Conservation (phyloP, 1,140 invertebrate species). For the Ceratina japonica region DNA sequence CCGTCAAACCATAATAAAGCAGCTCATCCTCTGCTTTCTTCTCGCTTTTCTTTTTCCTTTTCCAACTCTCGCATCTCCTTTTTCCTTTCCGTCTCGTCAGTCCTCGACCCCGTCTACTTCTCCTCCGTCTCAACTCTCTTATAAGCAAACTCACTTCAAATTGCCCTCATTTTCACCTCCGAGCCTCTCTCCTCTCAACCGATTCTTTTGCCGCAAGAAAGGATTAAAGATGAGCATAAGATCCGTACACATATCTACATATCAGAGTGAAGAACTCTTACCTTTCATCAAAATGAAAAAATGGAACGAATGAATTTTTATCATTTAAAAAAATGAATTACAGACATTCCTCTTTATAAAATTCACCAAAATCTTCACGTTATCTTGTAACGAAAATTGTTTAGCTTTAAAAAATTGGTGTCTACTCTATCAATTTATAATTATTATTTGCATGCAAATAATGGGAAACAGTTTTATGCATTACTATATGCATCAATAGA, state of each 20-base stretch:
- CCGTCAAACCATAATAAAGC: slow-evolving; percentile 48
- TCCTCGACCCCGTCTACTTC: slow-evolving; percentile 27
- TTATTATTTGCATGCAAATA: too few species aligned
- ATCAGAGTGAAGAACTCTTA: too few species aligned
- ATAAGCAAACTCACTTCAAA: slow-evolving; percentile 60
- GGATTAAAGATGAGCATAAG: slow-evolving; percentile 26
- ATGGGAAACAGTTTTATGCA: too few species aligned
- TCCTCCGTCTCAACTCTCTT: slow-evolving; percentile 48
- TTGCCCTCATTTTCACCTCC: slow-evolving; percentile 60
- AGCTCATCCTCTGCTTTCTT: slow-evolving; percentile 24
- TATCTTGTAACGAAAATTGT: neutral
- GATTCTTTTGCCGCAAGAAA: slow-evolving; percentile 46
- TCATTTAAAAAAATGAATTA: too few species aligned
- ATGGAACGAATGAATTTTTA: too few species aligned
- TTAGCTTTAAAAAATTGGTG: too few species aligned
- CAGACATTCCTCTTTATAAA: too few species aligned
- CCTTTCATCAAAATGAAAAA: too few species aligned
- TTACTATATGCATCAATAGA: too few species aligned
- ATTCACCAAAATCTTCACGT: too few species aligned
- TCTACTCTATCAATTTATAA: too few species aligned
- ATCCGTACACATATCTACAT: too few species aligned
- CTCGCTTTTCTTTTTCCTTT: neutral
- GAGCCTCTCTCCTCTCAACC: neutral
- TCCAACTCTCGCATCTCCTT: neutral
- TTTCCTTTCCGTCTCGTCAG: neutral